Conservation (phyloP, 2,888 invertebrate species). For the Pandemis heparana region DNA sequence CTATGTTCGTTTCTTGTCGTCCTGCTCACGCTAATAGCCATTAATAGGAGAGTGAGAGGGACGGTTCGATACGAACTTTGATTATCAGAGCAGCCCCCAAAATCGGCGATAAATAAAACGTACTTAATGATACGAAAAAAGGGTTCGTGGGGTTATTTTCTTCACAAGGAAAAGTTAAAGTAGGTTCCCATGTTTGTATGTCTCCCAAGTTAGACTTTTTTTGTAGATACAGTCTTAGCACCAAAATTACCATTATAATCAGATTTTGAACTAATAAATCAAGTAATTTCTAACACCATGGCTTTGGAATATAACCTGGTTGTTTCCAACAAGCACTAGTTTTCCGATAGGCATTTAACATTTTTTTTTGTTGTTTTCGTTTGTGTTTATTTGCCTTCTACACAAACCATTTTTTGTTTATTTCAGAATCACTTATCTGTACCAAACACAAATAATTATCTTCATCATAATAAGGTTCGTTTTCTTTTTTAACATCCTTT, state of each 20-base stretch:
- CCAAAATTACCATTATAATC: constrained; percentile 8
- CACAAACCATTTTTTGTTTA: constrained; percentile 87
- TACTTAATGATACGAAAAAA: no score
- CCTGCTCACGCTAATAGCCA: no score
- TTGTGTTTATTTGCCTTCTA: constrained; percentile 86
- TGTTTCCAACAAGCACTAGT: constrained; percentile 38
- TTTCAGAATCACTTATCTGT: constrained; percentile 96
- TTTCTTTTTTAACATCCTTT: constrained; percentile 80
- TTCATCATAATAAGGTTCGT: constrained; percentile 92
- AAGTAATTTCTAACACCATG: constrained; percentile 39
- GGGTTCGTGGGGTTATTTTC: not conserved
- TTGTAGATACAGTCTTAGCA: not conserved
- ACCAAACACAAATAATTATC: constrained; percentile 94
- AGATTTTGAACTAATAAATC: constrained; percentile 33
- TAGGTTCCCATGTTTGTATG: not conserved
- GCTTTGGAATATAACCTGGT: constrained; percentile 40
- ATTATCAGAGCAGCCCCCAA: no score
- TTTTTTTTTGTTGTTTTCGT: constrained; percentile 69
- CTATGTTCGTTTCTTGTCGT: no score
- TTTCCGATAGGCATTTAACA: constrained; percentile 31
- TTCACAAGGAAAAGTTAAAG: not conserved
- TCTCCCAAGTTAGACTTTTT: not conserved
- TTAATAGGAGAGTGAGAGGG: no score
- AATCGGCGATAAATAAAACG: no score
- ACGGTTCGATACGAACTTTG: no score